These are phyloP conservation scores for Heliornis fulica DNA, from an alignment of 2,113 vertebrate genomes.

Conservation along the genomic window DNA sequence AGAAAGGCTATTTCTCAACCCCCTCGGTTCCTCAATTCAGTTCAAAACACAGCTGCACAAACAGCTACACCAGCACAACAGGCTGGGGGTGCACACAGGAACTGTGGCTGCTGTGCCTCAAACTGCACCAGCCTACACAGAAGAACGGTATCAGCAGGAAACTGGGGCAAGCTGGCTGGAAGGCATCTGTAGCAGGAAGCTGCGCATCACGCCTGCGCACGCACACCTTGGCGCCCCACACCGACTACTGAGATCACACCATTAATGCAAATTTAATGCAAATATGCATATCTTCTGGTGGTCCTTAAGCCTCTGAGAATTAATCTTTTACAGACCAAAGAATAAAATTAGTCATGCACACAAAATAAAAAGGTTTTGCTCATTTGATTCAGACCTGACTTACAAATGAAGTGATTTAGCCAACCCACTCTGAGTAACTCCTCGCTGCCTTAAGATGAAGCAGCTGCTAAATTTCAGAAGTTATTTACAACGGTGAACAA, in stretches of 20 bases:
- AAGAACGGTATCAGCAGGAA: neutral
- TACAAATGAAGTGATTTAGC: neutral
- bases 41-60: neutral
- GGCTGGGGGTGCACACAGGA: neutral
- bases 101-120: neutral
- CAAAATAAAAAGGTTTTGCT: neutral
- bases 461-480: neutral
- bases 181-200: neutral
- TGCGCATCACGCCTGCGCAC: fast-evolving
- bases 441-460: neutral
- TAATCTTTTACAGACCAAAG: neutral
- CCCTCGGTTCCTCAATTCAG: neutral
- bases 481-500: neutral
- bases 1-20: neutral
- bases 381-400: neutral
- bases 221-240: neutral
- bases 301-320: neutral
- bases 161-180: fast-evolving
- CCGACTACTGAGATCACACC: fast-evolving
- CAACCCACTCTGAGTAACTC: neutral
- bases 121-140: fast-evolving
- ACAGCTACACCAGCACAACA: neutral
- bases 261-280: neutral
- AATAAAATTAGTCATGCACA: neutral
- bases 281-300: fast-evolving